Conservation (phyloP, 2,797 vertebrate species). For the Tapera naevia region DNA sequence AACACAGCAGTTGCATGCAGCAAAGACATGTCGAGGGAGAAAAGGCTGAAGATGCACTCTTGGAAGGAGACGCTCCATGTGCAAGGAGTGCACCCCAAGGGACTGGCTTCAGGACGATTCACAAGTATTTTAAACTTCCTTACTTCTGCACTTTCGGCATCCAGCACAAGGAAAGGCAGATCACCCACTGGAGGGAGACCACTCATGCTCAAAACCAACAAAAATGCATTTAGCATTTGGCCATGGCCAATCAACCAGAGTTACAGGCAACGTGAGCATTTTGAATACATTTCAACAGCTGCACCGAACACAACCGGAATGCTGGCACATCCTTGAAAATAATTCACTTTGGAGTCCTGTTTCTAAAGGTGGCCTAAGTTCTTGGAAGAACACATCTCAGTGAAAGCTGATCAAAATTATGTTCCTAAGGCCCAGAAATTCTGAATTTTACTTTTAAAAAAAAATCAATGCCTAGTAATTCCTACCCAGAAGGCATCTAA, state of each 20-base stretch:
- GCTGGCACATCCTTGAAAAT: not conserved
- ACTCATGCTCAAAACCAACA: not conserved
- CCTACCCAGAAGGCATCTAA: not conserved
- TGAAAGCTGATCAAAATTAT: not conserved
- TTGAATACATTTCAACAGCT: not conserved
- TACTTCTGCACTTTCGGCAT: not conserved
- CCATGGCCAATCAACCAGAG: not conserved
- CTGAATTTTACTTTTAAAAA: not conserved
- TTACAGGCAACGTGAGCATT: not conserved
- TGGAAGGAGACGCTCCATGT: not conserved
- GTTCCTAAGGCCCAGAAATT: not conserved
- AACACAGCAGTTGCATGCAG: not conserved
- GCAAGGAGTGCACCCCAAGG: not conserved
- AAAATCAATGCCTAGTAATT: not conserved
- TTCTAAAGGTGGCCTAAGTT: not conserved
- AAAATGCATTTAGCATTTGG: not conserved
- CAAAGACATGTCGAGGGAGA: not conserved
- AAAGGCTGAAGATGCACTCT: not conserved
- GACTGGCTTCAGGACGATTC: not conserved
- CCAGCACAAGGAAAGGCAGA: not conserved
- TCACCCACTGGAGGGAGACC: not conserved
- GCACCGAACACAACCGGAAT: not conserved
- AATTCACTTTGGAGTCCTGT: not conserved
- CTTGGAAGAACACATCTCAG: not conserved
- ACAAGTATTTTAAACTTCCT: not conserved